phyloP scores from a whole-genome alignment of 2,888 invertebrate species.

The Melangyna quadrimaculata region DNA sequence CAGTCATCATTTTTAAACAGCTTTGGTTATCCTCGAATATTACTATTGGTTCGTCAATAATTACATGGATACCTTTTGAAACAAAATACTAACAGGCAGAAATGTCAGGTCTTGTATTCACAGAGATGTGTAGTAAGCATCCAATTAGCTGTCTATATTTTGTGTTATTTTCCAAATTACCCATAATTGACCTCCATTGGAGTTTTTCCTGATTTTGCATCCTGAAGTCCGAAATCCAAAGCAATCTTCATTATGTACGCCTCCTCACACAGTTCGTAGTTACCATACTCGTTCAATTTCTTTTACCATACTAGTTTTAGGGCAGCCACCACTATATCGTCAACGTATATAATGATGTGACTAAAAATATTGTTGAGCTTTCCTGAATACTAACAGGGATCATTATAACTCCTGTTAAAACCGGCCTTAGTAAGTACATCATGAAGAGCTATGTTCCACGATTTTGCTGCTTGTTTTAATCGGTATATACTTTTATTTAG shows the following conservation, averaged over 20 bases:
- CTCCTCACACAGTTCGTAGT: constrained; percentile 2
- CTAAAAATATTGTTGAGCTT: constrained; percentile 5
- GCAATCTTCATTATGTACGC: constrained; percentile 21
- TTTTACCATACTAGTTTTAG: not conserved
- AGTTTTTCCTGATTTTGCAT: constrained; percentile 25
- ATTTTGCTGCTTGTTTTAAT: constrained; percentile 59
- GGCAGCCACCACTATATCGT: constrained; percentile 29
- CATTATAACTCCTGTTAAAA: constrained; percentile 40
- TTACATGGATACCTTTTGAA: constrained; percentile 25
- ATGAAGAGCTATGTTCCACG: constrained; percentile 60
- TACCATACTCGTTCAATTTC: not conserved
- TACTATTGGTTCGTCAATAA: too few relatives aligned
- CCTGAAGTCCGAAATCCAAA: constrained; percentile 2
- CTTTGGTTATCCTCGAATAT: too few relatives aligned
- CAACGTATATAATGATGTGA: constrained; percentile 53
- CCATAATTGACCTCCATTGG: constrained; percentile 29
- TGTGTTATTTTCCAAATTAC: constrained; percentile 6
- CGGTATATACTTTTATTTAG: constrained; percentile 62
- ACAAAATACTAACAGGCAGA: constrained; percentile 56
- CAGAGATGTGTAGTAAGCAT: constrained; percentile 67
- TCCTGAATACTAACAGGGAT: constrained; percentile 59
- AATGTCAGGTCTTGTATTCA: constrained; percentile 72
- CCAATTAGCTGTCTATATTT: constrained; percentile 71
- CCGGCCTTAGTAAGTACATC: constrained; percentile 1
- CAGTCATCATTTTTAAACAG: too few relatives aligned